Evolutionary conservation across 1,140 invertebrate genomes (phyloP).

Genomic region (Drosophila simulans): DNA sequence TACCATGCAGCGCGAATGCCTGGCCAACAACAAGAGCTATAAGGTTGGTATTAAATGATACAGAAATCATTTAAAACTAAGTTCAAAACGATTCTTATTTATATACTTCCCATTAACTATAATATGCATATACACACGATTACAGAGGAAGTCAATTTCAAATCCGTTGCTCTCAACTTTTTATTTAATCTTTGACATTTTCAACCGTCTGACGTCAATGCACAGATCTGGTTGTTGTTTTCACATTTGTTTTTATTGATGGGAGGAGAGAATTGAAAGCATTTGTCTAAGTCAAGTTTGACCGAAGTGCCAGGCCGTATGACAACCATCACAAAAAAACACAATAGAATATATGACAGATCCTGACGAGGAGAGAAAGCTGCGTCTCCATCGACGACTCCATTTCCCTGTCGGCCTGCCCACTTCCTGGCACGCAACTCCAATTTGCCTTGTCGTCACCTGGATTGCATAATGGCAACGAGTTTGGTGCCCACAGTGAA

Average conservation of each 20-base stretch:
- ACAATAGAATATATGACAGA: constrained; percentile 15
- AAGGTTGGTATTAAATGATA: constrained; percentile 67
- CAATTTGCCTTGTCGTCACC: constrained; percentile 79
- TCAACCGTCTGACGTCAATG: neutral
- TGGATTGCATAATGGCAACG: constrained; percentile 73
- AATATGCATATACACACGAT: neutral
- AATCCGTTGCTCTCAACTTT: neutral
- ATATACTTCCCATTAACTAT: too few relatives aligned
- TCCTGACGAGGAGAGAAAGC: constrained; percentile 31
- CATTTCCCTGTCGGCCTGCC: constrained; percentile 47
- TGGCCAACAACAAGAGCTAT: constrained; percentile 75
- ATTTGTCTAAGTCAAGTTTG: neutral
- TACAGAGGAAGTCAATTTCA: constrained; percentile 1
- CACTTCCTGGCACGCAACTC: constrained; percentile 77
- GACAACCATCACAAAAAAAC: constrained; percentile 1
- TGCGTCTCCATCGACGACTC: constrained; percentile 20
- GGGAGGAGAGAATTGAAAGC: neutral
- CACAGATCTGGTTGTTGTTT: constrained; percentile 1
- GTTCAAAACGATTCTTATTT: neutral
- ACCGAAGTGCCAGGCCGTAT: neutral
- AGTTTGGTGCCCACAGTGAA: constrained; percentile 66
- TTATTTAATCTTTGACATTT: neutral
- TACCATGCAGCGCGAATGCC: constrained; percentile 78
- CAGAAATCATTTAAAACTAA: neutral
- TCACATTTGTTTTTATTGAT: neutral